A percentile compares a stretch with the other conserved stretches of the same genome.
Evolutionary conservation across 2,113 vertebrate species (phyloP).

Genomic region (Microcebus jonahi): DNA sequence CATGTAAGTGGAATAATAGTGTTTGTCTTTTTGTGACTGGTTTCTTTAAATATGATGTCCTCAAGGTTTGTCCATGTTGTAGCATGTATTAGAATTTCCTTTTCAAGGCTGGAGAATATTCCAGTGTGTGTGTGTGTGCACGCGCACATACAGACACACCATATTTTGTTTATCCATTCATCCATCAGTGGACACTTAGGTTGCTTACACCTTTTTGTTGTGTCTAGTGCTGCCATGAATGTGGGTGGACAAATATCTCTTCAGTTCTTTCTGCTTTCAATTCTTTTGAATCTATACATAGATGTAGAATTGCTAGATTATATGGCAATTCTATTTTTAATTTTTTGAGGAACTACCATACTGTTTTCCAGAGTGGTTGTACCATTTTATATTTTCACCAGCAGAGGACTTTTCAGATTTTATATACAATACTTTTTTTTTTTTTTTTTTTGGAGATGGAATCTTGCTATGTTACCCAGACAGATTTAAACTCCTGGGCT

Average conservation of each 20-base stretch:
- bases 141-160: background rate
- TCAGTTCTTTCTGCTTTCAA: background rate
- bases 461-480: background rate
- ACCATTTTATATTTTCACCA: slow-evolving; percentile 13
- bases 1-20: background rate
- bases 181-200: background rate
- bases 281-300: background rate
- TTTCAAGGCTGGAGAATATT: slow-evolving; percentile 27
- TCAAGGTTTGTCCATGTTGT: background rate
- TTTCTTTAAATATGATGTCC: background rate
- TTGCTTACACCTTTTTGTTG: background rate
- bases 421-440: background rate
- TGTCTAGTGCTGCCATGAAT: background rate
- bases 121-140: background rate
- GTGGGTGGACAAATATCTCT: background rate
- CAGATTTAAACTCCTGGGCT: background rate
- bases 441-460: background rate
- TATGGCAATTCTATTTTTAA: slow-evolving; percentile 15
- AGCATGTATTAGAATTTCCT: slow-evolving; percentile 22
- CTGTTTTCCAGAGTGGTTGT: background rate
- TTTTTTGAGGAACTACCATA: slow-evolving; percentile 18
- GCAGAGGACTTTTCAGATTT: background rate
- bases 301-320: background rate
- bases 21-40: background rate
- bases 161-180: background rate